Conservation (phyloP, 2,888 invertebrate genomes). For the Leptopilina drosophilae region DNA sequence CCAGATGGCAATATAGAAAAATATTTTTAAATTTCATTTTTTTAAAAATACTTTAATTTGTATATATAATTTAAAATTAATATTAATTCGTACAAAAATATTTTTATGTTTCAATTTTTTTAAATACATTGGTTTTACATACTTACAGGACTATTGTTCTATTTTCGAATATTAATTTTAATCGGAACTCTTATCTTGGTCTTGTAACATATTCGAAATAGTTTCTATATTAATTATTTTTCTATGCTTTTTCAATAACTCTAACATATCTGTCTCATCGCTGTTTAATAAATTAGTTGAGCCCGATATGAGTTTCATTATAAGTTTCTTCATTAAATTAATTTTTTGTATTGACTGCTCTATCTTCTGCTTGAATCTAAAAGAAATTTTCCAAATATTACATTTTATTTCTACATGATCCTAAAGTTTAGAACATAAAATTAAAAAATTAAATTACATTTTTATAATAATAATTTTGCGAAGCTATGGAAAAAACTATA, state of each 20-base stretch:
- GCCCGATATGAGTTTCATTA: slow-evolving; percentile 60
- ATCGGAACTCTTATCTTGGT: neutral
- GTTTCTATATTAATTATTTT: slow-evolving; percentile 60
- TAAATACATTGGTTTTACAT: too few relatives aligned
- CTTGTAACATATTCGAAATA: slow-evolving; percentile 55
- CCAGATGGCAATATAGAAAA: too few relatives aligned
- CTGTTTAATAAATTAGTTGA: slow-evolving; percentile 46
- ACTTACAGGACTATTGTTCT: neutral
- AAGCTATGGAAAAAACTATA: too few relatives aligned
- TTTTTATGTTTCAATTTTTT: neutral
- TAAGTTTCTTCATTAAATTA: slow-evolving; percentile 63
- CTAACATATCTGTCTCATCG: slow-evolving; percentile 48
- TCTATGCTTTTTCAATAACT: slow-evolving; percentile 61
- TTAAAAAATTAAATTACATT: too few relatives aligned
- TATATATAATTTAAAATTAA: too few relatives aligned
- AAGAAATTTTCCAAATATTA: slow-evolving; percentile 38
- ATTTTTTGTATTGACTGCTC: slow-evolving; percentile 56
- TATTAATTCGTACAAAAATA: neutral
- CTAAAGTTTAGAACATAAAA: too few relatives aligned
- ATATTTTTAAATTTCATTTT: too few relatives aligned
- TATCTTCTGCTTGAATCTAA: slow-evolving; percentile 58
- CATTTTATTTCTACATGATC: neutral
- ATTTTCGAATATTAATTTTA: neutral
- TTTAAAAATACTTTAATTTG: too few relatives aligned
- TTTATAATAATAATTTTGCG: too few relatives aligned